Conservation (phyloP, 2,888 invertebrate genomes). For the Mesorhabditis spiculigera region DNA sequence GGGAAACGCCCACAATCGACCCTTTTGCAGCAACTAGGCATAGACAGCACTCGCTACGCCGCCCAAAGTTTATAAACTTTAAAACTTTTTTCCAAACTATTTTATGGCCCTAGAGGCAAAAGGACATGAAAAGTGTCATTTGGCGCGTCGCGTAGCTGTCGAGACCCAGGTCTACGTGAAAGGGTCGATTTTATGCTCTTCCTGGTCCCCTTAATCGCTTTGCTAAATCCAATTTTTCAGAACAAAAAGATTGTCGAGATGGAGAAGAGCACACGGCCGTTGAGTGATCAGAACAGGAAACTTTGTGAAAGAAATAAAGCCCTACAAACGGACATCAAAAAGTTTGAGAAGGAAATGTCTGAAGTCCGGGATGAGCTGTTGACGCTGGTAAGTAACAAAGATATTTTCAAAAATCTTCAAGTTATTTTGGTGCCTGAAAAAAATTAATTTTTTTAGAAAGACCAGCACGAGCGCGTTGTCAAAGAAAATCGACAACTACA, state of each 20-base stretch:
- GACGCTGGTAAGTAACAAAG: constrained; percentile 35
- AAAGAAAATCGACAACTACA: constrained; percentile 48
- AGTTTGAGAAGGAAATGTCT: constrained; percentile 46
- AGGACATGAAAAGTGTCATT: too few species aligned
- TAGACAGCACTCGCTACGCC: too few species aligned
- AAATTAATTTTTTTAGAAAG: constrained; percentile 44
- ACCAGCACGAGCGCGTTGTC: constrained; percentile 48
- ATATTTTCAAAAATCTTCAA: neutral
- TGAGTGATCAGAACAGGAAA: constrained; percentile 52
- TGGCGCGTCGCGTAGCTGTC: too few species aligned
- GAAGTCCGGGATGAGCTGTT: constrained; percentile 51
- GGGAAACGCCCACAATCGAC: too few species aligned
- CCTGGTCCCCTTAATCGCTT: too few species aligned
- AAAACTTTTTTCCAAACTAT: too few species aligned
- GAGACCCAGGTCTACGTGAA: too few species aligned
- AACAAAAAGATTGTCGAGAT: constrained; percentile 57
- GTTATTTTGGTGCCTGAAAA: neutral
- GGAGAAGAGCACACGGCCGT: constrained; percentile 50
- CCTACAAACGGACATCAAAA: constrained; percentile 40
- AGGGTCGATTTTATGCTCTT: too few species aligned
- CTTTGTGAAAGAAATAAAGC: constrained; percentile 48
- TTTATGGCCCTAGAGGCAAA: too few species aligned
- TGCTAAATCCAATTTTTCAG: constrained; percentile 27
- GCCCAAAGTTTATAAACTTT: too few species aligned
- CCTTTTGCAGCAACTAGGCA: too few species aligned